Percentiles rank a stretch among this genome's conserved stretches.
phyloP scores from a whole-genome alignment of 1,140 invertebrate species.

The Stegodyphus dumicola region DNA sequence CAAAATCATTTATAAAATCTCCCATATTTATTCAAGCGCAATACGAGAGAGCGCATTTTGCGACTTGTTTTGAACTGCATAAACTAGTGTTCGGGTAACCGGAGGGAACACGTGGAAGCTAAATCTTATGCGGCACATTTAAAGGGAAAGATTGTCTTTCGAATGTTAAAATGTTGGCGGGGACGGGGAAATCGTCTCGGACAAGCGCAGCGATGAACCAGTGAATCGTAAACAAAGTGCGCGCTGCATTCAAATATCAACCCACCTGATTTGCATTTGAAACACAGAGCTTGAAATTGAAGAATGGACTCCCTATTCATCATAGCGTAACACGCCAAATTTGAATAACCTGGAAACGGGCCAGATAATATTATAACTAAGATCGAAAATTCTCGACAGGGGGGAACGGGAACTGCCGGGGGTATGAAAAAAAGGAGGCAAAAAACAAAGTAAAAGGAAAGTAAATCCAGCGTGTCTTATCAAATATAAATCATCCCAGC shows the following conservation, averaged over 20 bases:
- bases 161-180: constrained; percentile 47
- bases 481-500: constrained; percentile 61
- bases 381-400: constrained; percentile 57
- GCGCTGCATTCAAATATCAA: constrained; percentile 56
- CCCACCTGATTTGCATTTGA: constrained; percentile 60
- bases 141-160: constrained; percentile 43
- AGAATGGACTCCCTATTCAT: constrained; percentile 58
- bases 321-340: constrained; percentile 56
- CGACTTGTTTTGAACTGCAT: constrained; percentile 24
- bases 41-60: neutral
- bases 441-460: constrained; percentile 45
- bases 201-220: constrained; percentile 28
- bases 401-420: neutral
- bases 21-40: too few species aligned
- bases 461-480: constrained; percentile 60
- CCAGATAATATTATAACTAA: constrained; percentile 62
- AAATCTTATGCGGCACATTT: constrained; percentile 54
- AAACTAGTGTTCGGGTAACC: constrained; percentile 17
- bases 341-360: constrained; percentile 58
- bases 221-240: constrained; percentile 59
- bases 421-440: constrained; percentile 21
- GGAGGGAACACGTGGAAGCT: neutral
- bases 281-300: constrained; percentile 58
- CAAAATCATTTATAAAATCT: too few species aligned
- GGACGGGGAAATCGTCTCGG: constrained; percentile 34